phyloP scores from a whole-genome alignment of 2,797 vertebrate genomes.

The Euthynnus affinis region DNA sequence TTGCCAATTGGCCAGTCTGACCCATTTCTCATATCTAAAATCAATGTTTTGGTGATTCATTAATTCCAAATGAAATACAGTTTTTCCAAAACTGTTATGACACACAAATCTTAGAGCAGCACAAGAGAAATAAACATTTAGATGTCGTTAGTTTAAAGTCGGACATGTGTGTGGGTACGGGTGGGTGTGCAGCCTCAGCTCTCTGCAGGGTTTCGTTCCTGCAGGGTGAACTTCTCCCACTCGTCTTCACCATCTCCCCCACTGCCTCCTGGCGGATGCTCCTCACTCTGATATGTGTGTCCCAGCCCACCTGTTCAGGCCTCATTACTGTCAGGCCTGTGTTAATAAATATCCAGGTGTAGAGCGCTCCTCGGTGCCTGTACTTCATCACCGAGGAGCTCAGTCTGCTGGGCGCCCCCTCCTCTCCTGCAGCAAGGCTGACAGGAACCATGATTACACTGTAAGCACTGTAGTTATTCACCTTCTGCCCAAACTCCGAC shows the following conservation, averaged over 20 bases:
- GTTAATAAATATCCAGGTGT: constrained; percentile 91
- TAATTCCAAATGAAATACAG: constrained; percentile 13
- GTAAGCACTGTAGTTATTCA: constrained; percentile 90
- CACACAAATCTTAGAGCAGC: constrained; percentile 26
- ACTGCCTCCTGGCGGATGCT: constrained; percentile 83
- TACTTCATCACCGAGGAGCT: constrained; percentile 86
- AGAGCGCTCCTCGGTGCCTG: constrained; percentile 83
- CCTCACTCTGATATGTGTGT: constrained; percentile 85
- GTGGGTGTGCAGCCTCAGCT: constrained; percentile 75
- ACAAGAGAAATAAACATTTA: constrained; percentile 53
- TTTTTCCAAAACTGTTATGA: constrained; percentile 17
- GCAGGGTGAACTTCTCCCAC: constrained; percentile 83
- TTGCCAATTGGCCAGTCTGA: not conserved
- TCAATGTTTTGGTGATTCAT: constrained; percentile 28
- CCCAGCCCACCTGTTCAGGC: constrained; percentile 88
- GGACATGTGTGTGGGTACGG: constrained; percentile 62
- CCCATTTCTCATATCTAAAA: constrained; percentile 15
- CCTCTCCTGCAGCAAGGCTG: constrained; percentile 82
- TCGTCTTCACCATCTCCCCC: constrained; percentile 76
- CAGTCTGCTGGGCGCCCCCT: constrained; percentile 79
- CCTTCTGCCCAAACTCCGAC: constrained; percentile 87
- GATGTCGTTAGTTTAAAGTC: constrained; percentile 57
- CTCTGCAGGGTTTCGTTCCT: constrained; percentile 68
- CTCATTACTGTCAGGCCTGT: constrained; percentile 89
- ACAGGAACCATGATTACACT: constrained; percentile 90